Conservation (phyloP, 2,797 vertebrate genomes). For the Pampus argenteus region DNA sequence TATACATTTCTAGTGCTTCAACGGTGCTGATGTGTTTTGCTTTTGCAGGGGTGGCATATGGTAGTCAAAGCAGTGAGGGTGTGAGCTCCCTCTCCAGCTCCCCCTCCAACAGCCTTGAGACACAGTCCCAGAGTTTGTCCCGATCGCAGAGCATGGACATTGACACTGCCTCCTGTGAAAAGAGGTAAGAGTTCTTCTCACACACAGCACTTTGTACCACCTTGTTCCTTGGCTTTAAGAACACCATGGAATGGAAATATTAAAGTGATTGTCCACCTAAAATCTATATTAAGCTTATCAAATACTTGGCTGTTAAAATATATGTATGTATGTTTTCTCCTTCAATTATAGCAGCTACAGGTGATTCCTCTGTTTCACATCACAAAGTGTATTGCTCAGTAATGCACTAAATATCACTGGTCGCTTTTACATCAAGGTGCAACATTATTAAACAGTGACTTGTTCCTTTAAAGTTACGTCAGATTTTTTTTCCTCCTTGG, state of each 20-base stretch:
- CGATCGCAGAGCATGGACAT: conserved; percentile 99
- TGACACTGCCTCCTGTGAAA: conserved; percentile 98
- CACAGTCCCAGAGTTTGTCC: conserved; percentile 97
- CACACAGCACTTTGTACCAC: not conserved
- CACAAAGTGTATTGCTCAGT: not conserved
- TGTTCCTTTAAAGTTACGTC: not conserved
- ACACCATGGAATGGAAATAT: not conserved
- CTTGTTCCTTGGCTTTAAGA: not conserved
- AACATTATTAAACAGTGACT: not conserved
- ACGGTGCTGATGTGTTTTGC: conserved; percentile 33
- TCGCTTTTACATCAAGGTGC: not conserved
- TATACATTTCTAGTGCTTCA: not conserved
- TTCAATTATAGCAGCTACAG: not conserved
- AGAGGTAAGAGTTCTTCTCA: conserved; percentile 88
- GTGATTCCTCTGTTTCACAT: conserved; percentile 1
- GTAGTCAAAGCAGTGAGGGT: conserved; percentile 99
- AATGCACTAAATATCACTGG: not conserved
- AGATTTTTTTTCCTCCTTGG: not conserved
- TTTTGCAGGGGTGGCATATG: conserved; percentile 90
- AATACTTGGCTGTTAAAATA: not conserved
- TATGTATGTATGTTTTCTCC: not conserved
- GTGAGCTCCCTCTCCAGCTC: conserved; percentile 99
- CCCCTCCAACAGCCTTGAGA: conserved; percentile 99
- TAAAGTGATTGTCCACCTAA: not conserved
- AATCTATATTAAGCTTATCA: not conserved